Base-by-base conservation (phyloP, 2,888 invertebrate genomes). In the Cephus nigrinus region DNA sequence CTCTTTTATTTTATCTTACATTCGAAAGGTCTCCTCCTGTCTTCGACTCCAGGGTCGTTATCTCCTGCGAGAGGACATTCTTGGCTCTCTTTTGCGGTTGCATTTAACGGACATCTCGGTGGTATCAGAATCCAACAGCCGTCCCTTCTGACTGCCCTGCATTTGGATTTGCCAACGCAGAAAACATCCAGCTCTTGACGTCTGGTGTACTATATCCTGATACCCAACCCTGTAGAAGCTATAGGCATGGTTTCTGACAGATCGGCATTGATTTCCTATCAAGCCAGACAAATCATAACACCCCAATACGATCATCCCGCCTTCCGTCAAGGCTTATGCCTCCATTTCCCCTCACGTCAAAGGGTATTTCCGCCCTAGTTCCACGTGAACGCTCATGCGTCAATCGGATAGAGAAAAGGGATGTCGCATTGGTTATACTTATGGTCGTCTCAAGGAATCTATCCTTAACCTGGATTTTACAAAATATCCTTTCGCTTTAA, bases 191-290 rank as follows among this genome's bases (percentile, higher is more conserved):
- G 15, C 23, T 55, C 23, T 1, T 23, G 55, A 9, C 23, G 55
- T 5, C 55, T 2, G 55, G 1, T 9, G 55, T 23, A 55, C 55
- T 23, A 23, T 55, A 33, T 23, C 23, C 23, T 23, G 2, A 5
- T 55, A 23, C 55, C 40, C 15, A 23, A 23, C 15, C 55, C 23
- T 55, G 55, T 55, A 23, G 23, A 23, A 23, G 5, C 55, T 55
- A 23, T 55, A 55, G 15, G 80, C 78, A 79, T 76, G 75, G 77
- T 78, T 81, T 80, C 81, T 82, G 81, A 81, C 83, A 81, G 83
- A 82, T 82, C 79, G 80, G 75, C 81, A 83, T 83, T 82, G 83
- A 83, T 82, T 83, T 83, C 80, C 75, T 79, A 81, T 80, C 82
- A 80, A 75, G 31, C 55, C 80, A 78, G 78, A 81, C 83, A 83